phyloP scores from a whole-genome alignment of 2,888 invertebrate genomes.

The Campoplex nolae region DNA sequence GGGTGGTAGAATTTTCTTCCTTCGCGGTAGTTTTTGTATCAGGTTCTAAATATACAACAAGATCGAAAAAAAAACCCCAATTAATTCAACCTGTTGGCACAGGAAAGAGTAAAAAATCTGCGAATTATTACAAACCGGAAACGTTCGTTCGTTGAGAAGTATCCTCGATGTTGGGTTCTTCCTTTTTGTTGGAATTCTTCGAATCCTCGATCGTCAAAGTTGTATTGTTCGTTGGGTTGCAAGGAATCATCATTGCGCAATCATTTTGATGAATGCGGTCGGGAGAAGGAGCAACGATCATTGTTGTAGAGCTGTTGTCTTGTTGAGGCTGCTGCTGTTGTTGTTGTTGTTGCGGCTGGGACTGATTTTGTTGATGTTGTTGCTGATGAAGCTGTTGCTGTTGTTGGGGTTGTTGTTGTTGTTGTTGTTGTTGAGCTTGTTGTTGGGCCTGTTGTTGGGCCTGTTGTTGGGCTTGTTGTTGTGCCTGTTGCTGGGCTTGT shows the following conservation, averaged over 20 bases:
- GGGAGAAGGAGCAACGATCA: slow-evolving; percentile 72
- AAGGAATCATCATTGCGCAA: slow-evolving; percentile 77
- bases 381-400: slow-evolving; percentile 72
- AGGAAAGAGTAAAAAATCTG: background rate
- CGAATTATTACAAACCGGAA: slow-evolving; percentile 65
- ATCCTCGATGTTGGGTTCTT: slow-evolving; percentile 70
- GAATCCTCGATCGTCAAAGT: slow-evolving; percentile 72
- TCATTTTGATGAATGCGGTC: slow-evolving; percentile 77
- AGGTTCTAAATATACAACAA: slow-evolving; percentile 69
- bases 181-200: slow-evolving; percentile 74
- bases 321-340: slow-evolving; percentile 66
- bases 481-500: slow-evolving; percentile 78
- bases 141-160: slow-evolving; percentile 54
- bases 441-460: slow-evolving; percentile 68
- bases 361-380: slow-evolving; percentile 78
- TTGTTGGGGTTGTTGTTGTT: slow-evolving; percentile 78
- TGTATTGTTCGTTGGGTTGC: slow-evolving; percentile 69
- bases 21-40: slow-evolving; percentile 76
- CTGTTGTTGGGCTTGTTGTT: slow-evolving; percentile 78
- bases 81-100: slow-evolving; percentile 1
- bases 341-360: slow-evolving; percentile 78
- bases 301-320: slow-evolving; percentile 70
- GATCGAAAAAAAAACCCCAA: background rate
- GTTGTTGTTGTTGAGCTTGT: slow-evolving; percentile 78
- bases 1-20: slow-evolving; percentile 77